These are phyloP conservation scores for Neocrepidodera transversa DNA, from an alignment of 2,888 invertebrate species.

Conservation along the genomic window DNA sequence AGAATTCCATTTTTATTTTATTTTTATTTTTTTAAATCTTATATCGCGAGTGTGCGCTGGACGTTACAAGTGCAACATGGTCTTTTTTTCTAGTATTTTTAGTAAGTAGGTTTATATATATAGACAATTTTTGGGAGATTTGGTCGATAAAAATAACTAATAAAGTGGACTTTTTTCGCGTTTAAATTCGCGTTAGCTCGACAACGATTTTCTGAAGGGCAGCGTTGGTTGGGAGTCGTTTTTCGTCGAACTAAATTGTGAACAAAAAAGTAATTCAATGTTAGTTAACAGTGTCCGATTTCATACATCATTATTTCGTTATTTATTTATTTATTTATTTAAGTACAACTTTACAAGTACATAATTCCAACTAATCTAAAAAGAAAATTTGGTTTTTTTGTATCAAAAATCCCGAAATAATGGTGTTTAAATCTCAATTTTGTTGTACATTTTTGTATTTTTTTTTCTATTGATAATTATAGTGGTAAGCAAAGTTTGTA, in stretches of 20 bases:
- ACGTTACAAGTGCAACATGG: conserved; percentile 14
- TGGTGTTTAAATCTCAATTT: neutral
- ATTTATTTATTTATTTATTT: too few relatives aligned
- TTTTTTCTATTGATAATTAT: neutral
- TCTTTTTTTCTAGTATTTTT: conserved; percentile 11
- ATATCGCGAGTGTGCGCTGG: conserved; percentile 14
- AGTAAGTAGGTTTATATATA: conserved; percentile 23
- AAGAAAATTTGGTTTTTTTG: too few relatives aligned
- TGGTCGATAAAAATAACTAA: conserved; percentile 5
- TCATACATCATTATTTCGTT: too few relatives aligned
- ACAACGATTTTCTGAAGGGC: conserved; percentile 43
- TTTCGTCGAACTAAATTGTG: neutral
- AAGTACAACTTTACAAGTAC: too few relatives aligned
- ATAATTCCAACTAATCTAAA: too few relatives aligned
- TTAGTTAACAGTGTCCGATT: too few relatives aligned
- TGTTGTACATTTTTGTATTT: neutral
- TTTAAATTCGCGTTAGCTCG: conserved; percentile 45
- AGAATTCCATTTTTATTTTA: conserved; percentile 2
- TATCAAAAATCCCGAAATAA: too few relatives aligned
- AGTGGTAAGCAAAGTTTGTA: conserved; percentile 1
- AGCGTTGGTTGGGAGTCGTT: conserved; percentile 19
- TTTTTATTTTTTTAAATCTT: neutral
- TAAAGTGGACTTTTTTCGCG: conserved; percentile 20
- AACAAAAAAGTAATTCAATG: conserved; percentile 12
- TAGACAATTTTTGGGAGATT: conserved; percentile 7